These are phyloP conservation scores for Drosophila nr. perissopoda DNA, from an alignment of 2,888 invertebrate genomes.

Conservation along the genomic window DNA sequence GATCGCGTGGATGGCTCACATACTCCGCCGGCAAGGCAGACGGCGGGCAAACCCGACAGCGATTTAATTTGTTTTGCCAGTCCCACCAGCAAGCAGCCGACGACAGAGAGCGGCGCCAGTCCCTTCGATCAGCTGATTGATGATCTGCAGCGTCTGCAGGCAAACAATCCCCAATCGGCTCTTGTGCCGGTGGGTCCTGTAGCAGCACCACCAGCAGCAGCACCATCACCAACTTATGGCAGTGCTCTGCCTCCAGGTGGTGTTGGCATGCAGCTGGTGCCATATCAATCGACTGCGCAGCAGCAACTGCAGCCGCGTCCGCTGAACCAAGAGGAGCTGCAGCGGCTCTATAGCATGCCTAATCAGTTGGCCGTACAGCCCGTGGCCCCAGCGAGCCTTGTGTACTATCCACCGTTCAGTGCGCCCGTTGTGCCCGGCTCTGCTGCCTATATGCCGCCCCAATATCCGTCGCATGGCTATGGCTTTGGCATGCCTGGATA, in stretches of 20 bases:
- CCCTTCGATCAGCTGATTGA: slow-evolving; percentile 87
- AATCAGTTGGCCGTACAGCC: slow-evolving; percentile 66
- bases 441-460: slow-evolving; percentile 72
- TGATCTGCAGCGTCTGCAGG: slow-evolving; percentile 85
- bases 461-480: slow-evolving; percentile 70
- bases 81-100: slow-evolving; percentile 86
- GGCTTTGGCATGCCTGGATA: slow-evolving; percentile 55
- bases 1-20: slow-evolving; percentile 62
- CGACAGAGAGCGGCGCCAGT: slow-evolving; percentile 30
- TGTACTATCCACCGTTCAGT: slow-evolving; percentile 65
- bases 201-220: slow-evolving; percentile 18
- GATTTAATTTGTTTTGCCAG: slow-evolving; percentile 91
- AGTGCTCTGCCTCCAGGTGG: slow-evolving; percentile 35
- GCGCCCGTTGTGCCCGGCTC: slow-evolving; percentile 70
- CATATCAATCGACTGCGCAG: slow-evolving; percentile 66
- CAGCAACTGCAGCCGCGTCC: slow-evolving; percentile 81
- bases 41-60: slow-evolving; percentile 80
- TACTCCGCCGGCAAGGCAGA: slow-evolving; percentile 69
- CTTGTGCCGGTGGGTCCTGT: slow-evolving; percentile 75
- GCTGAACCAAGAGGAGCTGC: slow-evolving; percentile 82
- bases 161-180: slow-evolving; percentile 67
- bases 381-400: slow-evolving; percentile 47
- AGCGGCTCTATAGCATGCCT: slow-evolving; percentile 83
- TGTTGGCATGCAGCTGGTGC: slow-evolving; percentile 81
- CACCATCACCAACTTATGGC: slow-evolving; percentile 43